These are phyloP conservation scores for Acheta domesticus DNA, from an alignment of 2,888 invertebrate species.

Conservation along the genomic window DNA sequence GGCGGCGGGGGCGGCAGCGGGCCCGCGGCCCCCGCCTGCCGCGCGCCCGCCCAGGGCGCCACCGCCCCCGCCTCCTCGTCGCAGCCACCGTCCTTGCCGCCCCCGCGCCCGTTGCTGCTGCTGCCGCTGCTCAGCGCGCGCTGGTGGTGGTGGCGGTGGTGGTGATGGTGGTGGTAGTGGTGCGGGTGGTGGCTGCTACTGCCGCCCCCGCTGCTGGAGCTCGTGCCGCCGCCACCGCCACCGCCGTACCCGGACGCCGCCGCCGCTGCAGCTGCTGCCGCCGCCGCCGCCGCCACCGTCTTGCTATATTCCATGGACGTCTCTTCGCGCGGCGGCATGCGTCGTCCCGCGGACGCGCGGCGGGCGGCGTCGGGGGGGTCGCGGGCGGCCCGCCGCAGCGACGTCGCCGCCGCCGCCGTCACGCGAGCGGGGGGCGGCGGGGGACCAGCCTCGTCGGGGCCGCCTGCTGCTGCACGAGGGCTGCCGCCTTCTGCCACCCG, in stretches of 20 bases:
- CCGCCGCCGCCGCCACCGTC: constrained; percentile 41
- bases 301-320: constrained; percentile 47
- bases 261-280: constrained; percentile 42
- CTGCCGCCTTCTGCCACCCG: background rate
- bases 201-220: constrained; percentile 27
- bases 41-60: constrained; percentile 38
- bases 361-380: background rate
- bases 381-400: background rate
- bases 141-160: constrained; percentile 22
- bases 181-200: constrained; percentile 37
- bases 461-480: background rate
- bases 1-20: constrained; percentile 28
- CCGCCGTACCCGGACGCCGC: constrained; percentile 42
- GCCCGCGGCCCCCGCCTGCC: constrained; percentile 36
- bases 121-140: constrained; percentile 35
- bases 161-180: constrained; percentile 38
- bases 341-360: constrained; percentile 37
- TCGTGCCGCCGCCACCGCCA: constrained; percentile 36
- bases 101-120: constrained; percentile 44
- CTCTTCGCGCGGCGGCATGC: constrained; percentile 46
- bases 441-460: background rate
- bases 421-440: constrained; percentile 23
- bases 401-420: constrained; percentile 12
- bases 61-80: too few species aligned
- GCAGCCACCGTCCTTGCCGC: constrained; percentile 39